Evolutionary conservation across 2,797 vertebrate genomes (phyloP).

Genomic region (Oreochromis mossambicus): DNA sequence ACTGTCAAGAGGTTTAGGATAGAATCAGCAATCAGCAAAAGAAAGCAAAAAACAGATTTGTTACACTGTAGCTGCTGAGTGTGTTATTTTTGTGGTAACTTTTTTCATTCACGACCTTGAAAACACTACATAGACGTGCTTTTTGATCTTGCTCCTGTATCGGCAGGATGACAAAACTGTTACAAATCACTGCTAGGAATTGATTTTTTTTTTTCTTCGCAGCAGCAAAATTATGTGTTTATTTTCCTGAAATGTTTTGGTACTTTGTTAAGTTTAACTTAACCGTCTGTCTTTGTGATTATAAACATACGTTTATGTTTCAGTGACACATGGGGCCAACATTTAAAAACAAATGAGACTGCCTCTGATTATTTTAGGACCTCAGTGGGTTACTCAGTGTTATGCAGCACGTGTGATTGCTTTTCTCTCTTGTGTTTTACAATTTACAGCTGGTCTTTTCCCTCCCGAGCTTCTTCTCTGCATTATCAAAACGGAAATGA

Average conservation of each 20-base stretch:
- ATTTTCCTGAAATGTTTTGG: neutral
- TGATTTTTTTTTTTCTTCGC: neutral
- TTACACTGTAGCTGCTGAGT: neutral
- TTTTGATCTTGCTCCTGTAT: neutral
- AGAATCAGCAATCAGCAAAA: neutral
- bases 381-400: neutral
- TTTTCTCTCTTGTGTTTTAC: neutral
- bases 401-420: neutral
- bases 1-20: neutral
- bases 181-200: neutral
- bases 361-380: neutral
- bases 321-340: neutral
- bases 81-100: neutral
- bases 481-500: neutral
- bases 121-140: neutral
- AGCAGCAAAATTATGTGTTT: neutral
- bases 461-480: neutral
- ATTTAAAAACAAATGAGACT: neutral
- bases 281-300: neutral
- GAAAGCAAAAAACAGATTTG: neutral
- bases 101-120: neutral
- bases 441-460: neutral
- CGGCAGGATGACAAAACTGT: neutral
- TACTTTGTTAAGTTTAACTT: neutral
- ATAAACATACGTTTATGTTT: neutral